Evolutionary conservation across 2,888 invertebrate species (phyloP).

Genomic region (Imbricaverruca yamaguchii): DNA sequence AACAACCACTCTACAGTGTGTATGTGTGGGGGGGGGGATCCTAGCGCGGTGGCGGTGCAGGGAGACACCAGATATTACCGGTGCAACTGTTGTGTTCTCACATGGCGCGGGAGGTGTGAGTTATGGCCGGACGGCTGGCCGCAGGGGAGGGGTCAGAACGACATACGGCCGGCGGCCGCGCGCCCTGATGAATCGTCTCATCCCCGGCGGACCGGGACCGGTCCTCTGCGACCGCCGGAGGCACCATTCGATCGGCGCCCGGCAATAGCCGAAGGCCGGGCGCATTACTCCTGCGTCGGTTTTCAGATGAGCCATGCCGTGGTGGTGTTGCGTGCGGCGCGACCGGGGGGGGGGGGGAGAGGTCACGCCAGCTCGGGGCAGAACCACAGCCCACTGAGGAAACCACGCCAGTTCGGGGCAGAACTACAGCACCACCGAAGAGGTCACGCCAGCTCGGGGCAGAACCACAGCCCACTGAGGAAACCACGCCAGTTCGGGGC

Average conservation of each 20-base stretch:
- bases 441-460: too few relatives aligned
- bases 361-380: too few relatives aligned
- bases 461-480: too few relatives aligned
- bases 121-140: not conserved
- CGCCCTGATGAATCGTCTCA: not conserved
- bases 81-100: constrained; percentile 19
- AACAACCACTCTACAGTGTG: too few relatives aligned
- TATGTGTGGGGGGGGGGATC: not conserved
- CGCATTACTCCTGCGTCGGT: not conserved
- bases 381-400: too few relatives aligned
- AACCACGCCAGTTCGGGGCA: too few relatives aligned
- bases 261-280: too few relatives aligned
- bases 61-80: constrained; percentile 3
- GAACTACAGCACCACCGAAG: too few relatives aligned
- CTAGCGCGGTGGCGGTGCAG: constrained; percentile 4
- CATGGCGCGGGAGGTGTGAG: not conserved
- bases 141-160: not conserved
- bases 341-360: too few relatives aligned
- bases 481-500: too few relatives aligned
- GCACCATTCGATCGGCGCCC: too few relatives aligned
- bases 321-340: too few relatives aligned
- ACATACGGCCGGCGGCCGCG: not conserved
- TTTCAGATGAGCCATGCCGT: not conserved
- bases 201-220: not conserved
- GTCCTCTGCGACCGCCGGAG: not conserved